A percentile compares a stretch with the other conserved stretches of the same genome.
phyloP scores from a whole-genome alignment of 2,797 vertebrate genomes.

The Crossoptilon crossoptilon region DNA sequence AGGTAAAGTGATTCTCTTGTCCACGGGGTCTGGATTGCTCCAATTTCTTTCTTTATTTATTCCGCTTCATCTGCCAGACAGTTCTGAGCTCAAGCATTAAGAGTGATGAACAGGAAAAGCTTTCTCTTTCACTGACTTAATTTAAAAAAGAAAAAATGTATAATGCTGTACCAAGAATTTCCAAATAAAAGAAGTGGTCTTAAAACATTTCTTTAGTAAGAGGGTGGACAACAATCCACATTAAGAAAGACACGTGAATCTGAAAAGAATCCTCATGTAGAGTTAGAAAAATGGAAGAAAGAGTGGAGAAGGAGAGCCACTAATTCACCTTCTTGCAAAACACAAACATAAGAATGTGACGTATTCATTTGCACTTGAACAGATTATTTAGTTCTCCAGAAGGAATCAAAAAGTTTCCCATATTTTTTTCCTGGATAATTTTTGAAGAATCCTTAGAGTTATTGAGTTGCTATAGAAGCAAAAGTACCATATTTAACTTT shows the following conservation, averaged over 20 bases:
- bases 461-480: background rate
- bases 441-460: background rate
- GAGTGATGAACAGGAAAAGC: background rate
- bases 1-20: conserved; percentile 21
- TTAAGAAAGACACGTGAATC: conserved; percentile 4
- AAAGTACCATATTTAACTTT: background rate
- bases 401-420: background rate
- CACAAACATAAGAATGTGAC: background rate
- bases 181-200: background rate
- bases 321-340: conserved; percentile 4
- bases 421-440: background rate
- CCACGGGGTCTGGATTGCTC: background rate
- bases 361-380: conserved; percentile 15
- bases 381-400: background rate
- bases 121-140: background rate
- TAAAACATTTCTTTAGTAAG: background rate
- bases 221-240: background rate
- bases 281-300: background rate
- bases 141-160: background rate
- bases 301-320: background rate
- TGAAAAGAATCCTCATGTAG: background rate
- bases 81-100: background rate
- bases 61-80: background rate
- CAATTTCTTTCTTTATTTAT: background rate
- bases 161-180: background rate